Evolutionary conservation across 2,888 invertebrate species (phyloP), one percentile per base, ranked within the genome.

Genomic region (Dicycla oo): DNA sequence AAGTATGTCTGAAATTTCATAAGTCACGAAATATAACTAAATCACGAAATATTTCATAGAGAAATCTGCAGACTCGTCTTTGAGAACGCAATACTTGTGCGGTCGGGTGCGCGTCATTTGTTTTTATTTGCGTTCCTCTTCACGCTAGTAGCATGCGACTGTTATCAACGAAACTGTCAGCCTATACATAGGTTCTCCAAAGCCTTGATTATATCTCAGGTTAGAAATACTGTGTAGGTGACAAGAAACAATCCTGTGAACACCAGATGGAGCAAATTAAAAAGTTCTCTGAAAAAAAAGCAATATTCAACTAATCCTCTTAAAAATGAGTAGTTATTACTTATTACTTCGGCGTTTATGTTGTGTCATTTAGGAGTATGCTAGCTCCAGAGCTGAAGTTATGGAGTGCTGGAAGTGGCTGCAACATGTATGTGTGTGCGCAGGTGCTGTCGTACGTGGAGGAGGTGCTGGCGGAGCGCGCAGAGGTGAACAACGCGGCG

Each of bases 371-470:
- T n/a, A 56, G 30, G 11, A 56, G 10, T n/a, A 47, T n/a, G 20
- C 23, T 51, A 51, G 5, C 23, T 51, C 51, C 13, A 7, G 6
- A 18, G 15, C 26, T 18, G 15, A 26, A 53, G 53, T 8, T 26
- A 7, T 15, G 8, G 15, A 7, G 26, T 3, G 26, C 51, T 6
- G 51, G 5, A 1, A 15, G 23, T 51, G 5, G 49, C 4, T 51
- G 1, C 1, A 3, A 4, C n/a, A 0, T 3, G n/a, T 5, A 20
- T 23, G 23, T 13, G 53, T 26, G 11, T n/a, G 26, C 11, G 61
- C 89, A 93, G 95, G 97, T 99, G 78, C 93, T 98, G 74, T 94
- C 95, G 78, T 99, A 99, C 92, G 99, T 99, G 20, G 99, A 99
- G 90, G 99, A 99, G 90, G 99, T 99, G 70, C 95, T 99, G 88